Conservation (phyloP, 2,797 vertebrate genomes). For the Loriculus beryllinus region DNA sequence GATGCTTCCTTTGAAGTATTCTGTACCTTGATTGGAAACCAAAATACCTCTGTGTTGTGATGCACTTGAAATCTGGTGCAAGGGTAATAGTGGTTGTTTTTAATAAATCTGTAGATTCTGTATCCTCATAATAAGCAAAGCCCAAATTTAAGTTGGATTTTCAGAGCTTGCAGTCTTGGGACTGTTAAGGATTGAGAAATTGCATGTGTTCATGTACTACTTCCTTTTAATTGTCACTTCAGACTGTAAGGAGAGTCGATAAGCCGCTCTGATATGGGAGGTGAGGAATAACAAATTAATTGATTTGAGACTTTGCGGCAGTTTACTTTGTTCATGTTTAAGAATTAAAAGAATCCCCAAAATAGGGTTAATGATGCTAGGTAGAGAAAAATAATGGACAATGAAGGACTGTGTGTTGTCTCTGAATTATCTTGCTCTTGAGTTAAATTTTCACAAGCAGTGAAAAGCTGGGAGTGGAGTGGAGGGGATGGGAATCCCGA, state of each 20-base stretch:
- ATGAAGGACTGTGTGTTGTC: not conserved
- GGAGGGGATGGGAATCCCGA: not conserved
- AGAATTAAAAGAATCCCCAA: not conserved
- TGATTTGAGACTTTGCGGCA: not conserved
- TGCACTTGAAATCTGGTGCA: not conserved
- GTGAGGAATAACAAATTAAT: not conserved
- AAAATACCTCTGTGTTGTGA: not conserved
- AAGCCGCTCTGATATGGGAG: not conserved
- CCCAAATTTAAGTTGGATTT: not conserved
- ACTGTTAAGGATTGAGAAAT: not conserved
- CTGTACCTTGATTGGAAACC: not conserved
- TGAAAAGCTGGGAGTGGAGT: not conserved
- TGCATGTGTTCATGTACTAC: fast-evolving
- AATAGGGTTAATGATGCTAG: not conserved
- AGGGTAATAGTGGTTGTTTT: not conserved
- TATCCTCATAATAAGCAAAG: not conserved
- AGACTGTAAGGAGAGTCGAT: not conserved
- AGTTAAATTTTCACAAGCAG: not conserved
- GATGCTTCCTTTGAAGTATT: not conserved
- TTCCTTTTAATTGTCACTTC: not conserved
- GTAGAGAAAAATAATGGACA: not conserved
- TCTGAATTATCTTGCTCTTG: not conserved
- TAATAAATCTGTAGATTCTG: not conserved
- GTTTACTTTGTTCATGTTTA: not conserved
- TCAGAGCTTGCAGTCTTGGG: not conserved